These are phyloP conservation scores for Dermochelys coriacea DNA, from an alignment of 2,797 vertebrate genomes.

Conservation along the genomic window DNA sequence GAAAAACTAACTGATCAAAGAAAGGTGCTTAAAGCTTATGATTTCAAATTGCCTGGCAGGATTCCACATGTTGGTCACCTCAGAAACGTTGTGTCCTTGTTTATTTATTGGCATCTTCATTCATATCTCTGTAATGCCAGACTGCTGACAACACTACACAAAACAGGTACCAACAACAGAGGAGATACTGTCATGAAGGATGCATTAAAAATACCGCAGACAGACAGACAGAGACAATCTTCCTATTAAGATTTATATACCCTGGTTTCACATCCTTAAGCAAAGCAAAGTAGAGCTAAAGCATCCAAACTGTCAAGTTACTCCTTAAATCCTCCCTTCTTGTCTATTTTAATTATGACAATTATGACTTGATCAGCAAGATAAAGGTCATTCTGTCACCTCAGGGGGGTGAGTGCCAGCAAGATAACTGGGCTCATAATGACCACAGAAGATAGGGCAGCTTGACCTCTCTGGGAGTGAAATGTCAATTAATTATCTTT, in stretches of 20 bases:
- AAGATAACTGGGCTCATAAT: conserved; percentile 58
- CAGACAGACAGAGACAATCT: not conserved
- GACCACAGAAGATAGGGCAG: conserved; percentile 71
- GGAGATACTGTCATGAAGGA: fast-evolving
- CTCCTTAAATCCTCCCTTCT: conserved; percentile 40
- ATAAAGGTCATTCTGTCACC: conserved; percentile 80
- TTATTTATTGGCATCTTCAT: not conserved
- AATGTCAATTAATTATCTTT: conserved; percentile 84
- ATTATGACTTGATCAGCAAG: conserved; percentile 74
- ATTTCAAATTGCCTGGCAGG: not conserved
- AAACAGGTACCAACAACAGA: not conserved
- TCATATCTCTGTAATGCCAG: not conserved
- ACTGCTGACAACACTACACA: fast-evolving
- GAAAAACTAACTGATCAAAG: not conserved
- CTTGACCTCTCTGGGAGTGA: conserved; percentile 83
- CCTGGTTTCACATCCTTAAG: not conserved
- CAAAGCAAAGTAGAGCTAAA: not conserved
- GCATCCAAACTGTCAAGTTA: not conserved
- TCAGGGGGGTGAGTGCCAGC: conserved; percentile 55
- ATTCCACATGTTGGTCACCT: not conserved
- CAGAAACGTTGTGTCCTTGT: not conserved
- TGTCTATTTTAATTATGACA: conserved; percentile 77
- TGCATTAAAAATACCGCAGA: not conserved
- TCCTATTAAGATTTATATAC: not conserved
- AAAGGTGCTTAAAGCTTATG: not conserved